Base-by-base conservation (phyloP, 1,140 invertebrate species). In the Pachyrhynchus sulphureomaculatus region DNA sequence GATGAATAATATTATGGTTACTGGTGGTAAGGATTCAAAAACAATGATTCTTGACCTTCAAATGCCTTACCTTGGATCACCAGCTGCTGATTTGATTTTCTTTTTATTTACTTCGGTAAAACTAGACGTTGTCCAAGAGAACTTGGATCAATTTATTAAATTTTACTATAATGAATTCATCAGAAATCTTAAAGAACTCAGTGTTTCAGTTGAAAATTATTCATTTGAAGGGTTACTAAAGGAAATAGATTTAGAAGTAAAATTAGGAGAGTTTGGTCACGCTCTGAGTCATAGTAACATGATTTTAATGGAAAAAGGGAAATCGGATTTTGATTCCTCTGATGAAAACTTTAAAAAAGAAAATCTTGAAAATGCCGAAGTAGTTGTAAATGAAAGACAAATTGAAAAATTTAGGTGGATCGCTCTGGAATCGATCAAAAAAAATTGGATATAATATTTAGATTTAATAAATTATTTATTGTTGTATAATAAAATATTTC, bases 1-100 rank as follows among this genome's bases (percentile, higher is more conserved):
- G 84, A 72, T 78, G 4, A 86, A 85, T 65, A 86, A 86, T 57
- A 71, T 84, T 4, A 75, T 86, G 68, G 47, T 78, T 1, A 75
- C 76, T 62, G 76, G 76, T 47, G 71, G 29, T 17, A 23, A 47
- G 41, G 0, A 26, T 32, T 33, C 18, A 4, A 62, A 55, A 45
- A 48, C 29, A 13, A 56, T 51, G 8, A 48, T 62, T 18, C 13
- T 55, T 12, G 60, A 62, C 18, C 13, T 62, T 20, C 51, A 62
- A 20, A 20, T 42, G 2, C 41, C 52, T 18, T 32, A 29, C 5
- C 6, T 48, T 2, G 70, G 73, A 0, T 83, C 76, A 26, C 72
- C 80, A 9, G 58, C 77, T 0, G 73, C 79, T 2, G 84, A 86
- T 61, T 42, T 86, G 1, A 62, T 80, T 4, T 85, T 84, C 32